phyloP scores from a whole-genome alignment of 1,140 invertebrate species.

The Xylocopa sonorina region DNA sequence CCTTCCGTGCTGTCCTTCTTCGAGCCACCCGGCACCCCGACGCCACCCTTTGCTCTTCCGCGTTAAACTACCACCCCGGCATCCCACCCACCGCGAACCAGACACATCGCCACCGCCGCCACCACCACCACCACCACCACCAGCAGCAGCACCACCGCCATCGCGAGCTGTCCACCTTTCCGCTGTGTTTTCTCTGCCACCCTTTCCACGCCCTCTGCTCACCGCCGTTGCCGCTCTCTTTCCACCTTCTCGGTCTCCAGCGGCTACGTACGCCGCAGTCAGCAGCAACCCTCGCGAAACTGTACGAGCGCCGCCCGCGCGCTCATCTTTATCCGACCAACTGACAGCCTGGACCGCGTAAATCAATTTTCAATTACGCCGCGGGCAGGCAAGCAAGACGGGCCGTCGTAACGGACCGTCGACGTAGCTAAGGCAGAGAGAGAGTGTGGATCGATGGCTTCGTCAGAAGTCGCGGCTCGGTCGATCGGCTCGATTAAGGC shows the following conservation, averaged over 20 bases:
- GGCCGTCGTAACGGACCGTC: conserved; percentile 56
- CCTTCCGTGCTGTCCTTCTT: conserved; percentile 30
- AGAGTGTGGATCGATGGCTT: not conserved
- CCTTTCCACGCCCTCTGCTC: conserved; percentile 19
- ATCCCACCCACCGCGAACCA: too few relatives aligned
- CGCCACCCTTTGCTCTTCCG: conserved; percentile 42
- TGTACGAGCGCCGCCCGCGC: conserved; percentile 58
- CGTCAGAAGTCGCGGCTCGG: not conserved
- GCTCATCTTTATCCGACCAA: conserved; percentile 74
- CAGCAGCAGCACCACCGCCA: too few relatives aligned
- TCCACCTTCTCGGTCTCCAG: conserved; percentile 2
- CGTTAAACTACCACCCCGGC: conserved; percentile 51
- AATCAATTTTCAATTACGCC: conserved; percentile 83
- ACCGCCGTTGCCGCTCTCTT: not conserved
- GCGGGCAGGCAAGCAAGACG: conserved; percentile 53
- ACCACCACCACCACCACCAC: too few relatives aligned
- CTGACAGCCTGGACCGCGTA: conserved; percentile 80
- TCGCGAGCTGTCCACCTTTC: conserved; percentile 43
- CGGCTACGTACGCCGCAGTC: conserved; percentile 30
- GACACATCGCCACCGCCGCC: too few relatives aligned
- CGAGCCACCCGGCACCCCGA: not conserved
- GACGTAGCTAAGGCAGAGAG: conserved; percentile 32
- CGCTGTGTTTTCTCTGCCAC: not conserved
- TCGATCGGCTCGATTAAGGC: not conserved
- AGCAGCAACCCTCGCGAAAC: conserved; percentile 52